These are phyloP conservation scores for Sesamia nonagrioides DNA, from an alignment of 1,140 invertebrate genomes.

Conservation along the genomic window DNA sequence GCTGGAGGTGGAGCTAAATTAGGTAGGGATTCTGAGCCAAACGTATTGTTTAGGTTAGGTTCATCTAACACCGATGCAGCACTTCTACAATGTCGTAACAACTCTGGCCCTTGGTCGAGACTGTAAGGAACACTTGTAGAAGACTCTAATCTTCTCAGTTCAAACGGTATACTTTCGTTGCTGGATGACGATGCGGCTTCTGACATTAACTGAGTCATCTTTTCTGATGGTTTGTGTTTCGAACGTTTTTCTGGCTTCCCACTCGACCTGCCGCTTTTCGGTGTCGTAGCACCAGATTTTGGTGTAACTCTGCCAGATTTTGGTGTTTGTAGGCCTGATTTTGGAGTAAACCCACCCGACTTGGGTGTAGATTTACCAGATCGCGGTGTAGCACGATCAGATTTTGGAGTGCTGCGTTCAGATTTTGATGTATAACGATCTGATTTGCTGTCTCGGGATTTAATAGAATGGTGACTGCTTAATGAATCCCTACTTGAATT, in stretches of 20 bases:
- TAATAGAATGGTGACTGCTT: slow-evolving; percentile 85
- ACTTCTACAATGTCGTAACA: slow-evolving; percentile 89
- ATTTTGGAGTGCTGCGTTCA: slow-evolving; percentile 82
- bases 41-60: slow-evolving; percentile 81
- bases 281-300: slow-evolving; percentile 79
- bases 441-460: slow-evolving; percentile 85
- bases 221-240: slow-evolving; percentile 85
- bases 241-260: slow-evolving; percentile 82
- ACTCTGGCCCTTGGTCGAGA: slow-evolving; percentile 85
- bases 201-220: slow-evolving; percentile 86
- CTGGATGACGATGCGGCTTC: slow-evolving; percentile 86
- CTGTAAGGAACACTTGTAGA: slow-evolving; percentile 89
- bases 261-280: slow-evolving; percentile 82
- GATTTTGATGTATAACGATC: slow-evolving; percentile 80
- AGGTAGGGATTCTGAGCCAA: slow-evolving; percentile 89
- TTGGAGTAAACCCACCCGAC: slow-evolving; percentile 77
- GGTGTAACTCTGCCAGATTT: slow-evolving; percentile 81
- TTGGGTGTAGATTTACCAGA: slow-evolving; percentile 81
- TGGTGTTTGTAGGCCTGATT: slow-evolving; percentile 78
- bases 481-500: slow-evolving; percentile 86
- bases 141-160: slow-evolving; percentile 87
- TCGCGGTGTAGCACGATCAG: slow-evolving; percentile 73
- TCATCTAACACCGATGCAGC: slow-evolving; percentile 88
- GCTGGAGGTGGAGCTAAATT: slow-evolving; percentile 89
- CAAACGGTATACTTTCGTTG: slow-evolving; percentile 85